Base-by-base conservation (phyloP, 2,888 invertebrate species). In the Drosophila greeni region DNA sequence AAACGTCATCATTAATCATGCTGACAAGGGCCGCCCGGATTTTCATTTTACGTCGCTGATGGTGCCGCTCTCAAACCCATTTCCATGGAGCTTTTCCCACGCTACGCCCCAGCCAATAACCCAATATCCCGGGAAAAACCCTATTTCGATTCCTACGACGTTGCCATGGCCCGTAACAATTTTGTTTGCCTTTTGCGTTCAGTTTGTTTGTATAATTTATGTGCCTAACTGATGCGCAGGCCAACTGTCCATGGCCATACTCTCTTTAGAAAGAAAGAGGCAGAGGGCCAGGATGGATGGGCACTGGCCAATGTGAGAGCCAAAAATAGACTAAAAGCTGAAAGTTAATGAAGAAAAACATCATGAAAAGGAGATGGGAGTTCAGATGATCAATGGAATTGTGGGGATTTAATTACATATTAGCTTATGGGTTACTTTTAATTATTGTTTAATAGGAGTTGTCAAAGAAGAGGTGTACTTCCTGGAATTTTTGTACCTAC, bases 1-100 rank as follows among this genome's bases (percentile, higher is more conserved):
- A 78, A 82, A 79, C 82, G 82, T 75, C 81, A 82, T 82, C 81
- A 82, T 82, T 82, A 82, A 82, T 82, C 81, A 82, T 82, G 74
- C 76, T 78, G 82, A 82, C 82, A 81, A 81, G 81, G 81, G 78
- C 70, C 56, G 68, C 69, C 48, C 40, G 72, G 81, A 80, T 80
- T 79, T 81, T 79, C 81, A 80, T 81, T 80, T 75, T 78, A 58
- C 62, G 70, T 51, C 29, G 60, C 60, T 68, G 66, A 59, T 55
- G 58, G 43, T 36, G 34, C 65, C 62, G 40, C 39, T 36, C 49
- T 33, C 26, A 47, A 47, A 40, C 37, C 60, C 59, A 59, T 59
- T 66, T 37, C 53, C 47, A 51, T 58, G 47, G 51, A 33, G 51
- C 51, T 43, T 26, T 51, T 56, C 37, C 16, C 48, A 48, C 45